Percentiles rank a stretch among this genome's conserved stretches.
phyloP scores from a whole-genome alignment of 1,140 invertebrate species.

The Archegozetes longisetosus region DNA sequence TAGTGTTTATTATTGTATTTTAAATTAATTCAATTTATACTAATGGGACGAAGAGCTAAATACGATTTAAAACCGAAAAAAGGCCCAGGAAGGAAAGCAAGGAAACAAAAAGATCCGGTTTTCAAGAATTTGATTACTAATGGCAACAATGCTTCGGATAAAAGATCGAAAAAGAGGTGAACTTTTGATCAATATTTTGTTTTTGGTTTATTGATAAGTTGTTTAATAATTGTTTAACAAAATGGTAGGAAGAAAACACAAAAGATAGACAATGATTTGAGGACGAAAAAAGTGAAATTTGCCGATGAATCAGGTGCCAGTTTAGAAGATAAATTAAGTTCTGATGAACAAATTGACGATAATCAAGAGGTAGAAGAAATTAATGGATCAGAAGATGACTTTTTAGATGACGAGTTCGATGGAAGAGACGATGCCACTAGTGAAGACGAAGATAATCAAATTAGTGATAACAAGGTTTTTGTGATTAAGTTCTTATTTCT shows the following conservation, averaged over 20 bases:
- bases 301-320: conserved; percentile 27
- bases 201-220: no score
- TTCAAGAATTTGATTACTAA: conserved; percentile 34
- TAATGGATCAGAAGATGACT: conserved; percentile 30
- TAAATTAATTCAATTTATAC: no score
- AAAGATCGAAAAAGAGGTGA: conserved; percentile 19
- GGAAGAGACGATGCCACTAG: conserved; percentile 8
- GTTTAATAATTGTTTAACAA: no score
- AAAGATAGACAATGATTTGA: conserved; percentile 1
- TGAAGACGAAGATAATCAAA: conserved; percentile 25
- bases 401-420: not conserved
- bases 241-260: conserved; percentile 28
- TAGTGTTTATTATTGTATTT: no score
- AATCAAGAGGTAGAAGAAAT: conserved; percentile 27
- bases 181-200: no score
- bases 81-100: conserved; percentile 64
- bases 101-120: conserved; percentile 59
- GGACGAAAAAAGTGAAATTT: conserved; percentile 13
- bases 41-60: conserved; percentile 80
- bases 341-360: conserved; percentile 15
- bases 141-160: conserved; percentile 27
- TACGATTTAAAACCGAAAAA: conserved; percentile 52
- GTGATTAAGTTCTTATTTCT: no score
- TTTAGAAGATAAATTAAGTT: conserved; percentile 15
- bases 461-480: conserved; percentile 30